These are phyloP conservation scores for Sphaeramia orbicularis DNA, from an alignment of 2,797 vertebrate genomes.

Conservation along the genomic window DNA sequence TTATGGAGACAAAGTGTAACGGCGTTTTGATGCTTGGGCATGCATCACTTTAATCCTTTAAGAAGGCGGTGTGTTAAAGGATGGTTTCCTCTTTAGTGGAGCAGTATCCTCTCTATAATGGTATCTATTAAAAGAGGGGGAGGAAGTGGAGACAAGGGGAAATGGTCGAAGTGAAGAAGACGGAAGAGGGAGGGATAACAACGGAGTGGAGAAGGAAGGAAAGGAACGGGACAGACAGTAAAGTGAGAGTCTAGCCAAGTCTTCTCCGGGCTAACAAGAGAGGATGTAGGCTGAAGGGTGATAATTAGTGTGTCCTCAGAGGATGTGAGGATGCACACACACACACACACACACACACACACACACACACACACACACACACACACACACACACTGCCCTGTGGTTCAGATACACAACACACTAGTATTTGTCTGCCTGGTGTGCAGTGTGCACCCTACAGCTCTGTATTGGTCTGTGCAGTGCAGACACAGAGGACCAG, in stretches of 20 bases:
- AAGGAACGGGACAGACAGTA: slow-evolving; percentile 22
- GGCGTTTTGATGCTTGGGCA: slow-evolving; percentile 15
- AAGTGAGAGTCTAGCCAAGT: slow-evolving; percentile 23
- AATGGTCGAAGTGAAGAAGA: slow-evolving; percentile 14
- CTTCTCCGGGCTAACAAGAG: slow-evolving; percentile 31
- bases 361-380: too few species aligned
- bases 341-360: slow-evolving; percentile 40
- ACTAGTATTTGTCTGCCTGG: background rate
- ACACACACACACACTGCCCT: too few species aligned
- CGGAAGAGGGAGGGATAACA: slow-evolving; percentile 5
- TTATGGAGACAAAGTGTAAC: slow-evolving; percentile 27
- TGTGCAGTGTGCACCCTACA: slow-evolving; percentile 10
- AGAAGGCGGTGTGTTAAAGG: slow-evolving; percentile 33
- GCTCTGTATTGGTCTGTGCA: background rate
- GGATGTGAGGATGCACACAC: slow-evolving; percentile 34
- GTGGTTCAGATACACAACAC: slow-evolving; percentile 29
- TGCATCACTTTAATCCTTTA: slow-evolving; percentile 30
- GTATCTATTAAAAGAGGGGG: slow-evolving; percentile 43
- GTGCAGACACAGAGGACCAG: too few species aligned
- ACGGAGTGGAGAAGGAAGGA: slow-evolving; percentile 19
- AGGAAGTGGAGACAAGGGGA: slow-evolving; percentile 2
- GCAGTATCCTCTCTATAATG: slow-evolving; percentile 36
- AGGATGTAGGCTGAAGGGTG: slow-evolving; percentile 43
- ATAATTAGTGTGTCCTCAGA: slow-evolving; percentile 59
- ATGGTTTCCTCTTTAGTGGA: slow-evolving; percentile 32